phyloP scores from a whole-genome alignment of 2,797 vertebrate genomes.

The Onychomys arenicola region DNA sequence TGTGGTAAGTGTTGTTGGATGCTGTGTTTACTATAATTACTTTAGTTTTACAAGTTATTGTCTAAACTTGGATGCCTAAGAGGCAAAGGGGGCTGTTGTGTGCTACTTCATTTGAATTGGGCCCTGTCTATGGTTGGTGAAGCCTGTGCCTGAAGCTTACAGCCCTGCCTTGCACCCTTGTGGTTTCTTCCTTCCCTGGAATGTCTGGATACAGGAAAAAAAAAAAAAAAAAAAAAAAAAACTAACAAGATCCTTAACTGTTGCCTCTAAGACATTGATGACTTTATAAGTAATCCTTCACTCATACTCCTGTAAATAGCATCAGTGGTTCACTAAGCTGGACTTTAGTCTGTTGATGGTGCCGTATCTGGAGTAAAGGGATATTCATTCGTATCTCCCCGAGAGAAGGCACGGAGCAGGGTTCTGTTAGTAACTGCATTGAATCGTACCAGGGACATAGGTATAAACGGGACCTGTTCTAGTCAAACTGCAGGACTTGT shows the following conservation, averaged over 20 bases:
- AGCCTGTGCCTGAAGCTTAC: background rate
- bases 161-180: background rate
- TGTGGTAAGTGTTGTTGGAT: background rate
- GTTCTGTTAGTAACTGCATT: background rate
- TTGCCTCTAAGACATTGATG: background rate
- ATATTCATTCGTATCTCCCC: background rate
- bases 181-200: no score
- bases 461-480: background rate
- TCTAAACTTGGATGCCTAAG: background rate
- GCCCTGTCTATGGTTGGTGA: background rate
- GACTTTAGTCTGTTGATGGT: background rate
- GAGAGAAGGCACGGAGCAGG: background rate
- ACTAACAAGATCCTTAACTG: background rate
- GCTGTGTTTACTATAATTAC: background rate
- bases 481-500: background rate
- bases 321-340: background rate
- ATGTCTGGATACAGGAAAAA: no score
- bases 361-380: background rate
- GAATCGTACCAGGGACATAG: background rate
- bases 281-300: background rate
- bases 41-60: background rate
- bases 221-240: background rate
- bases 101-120: no score
- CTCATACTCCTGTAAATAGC: background rate
- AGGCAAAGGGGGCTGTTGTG: background rate